Base-by-base conservation (phyloP, 1,140 invertebrate species). In the Sesamia nonagrioides region DNA sequence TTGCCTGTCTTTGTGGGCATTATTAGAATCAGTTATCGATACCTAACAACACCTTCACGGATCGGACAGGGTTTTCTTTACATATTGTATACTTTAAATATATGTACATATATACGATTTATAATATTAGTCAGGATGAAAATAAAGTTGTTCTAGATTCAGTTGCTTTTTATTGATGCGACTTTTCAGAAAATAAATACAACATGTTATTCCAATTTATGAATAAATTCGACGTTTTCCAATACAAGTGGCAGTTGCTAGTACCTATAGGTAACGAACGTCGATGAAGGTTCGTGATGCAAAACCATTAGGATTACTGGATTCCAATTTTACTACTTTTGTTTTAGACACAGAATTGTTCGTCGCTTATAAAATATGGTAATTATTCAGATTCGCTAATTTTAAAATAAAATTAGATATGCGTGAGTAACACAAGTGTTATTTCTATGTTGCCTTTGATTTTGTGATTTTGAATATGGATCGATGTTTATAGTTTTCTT, bases 251-350 rank as follows among this genome's bases (percentile, higher is more conserved):
- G 48, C 37, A 35, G 37, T 71, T 71, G 48, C 27, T 7, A 50
- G 66, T 54, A 71, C 33, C 66, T 50, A 69, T 54, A 71, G 27
- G 68, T 35, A 69, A 52, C 63, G 63, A 48, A 45, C 66, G 66
- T 54, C 68, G 48, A 27, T 54, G 68, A 54, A 71, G 21, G 68
- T 71, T 71, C 68, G 68, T 71, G 68, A 52, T 71, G 68, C 68
- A 71, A 17, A 71, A 71, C 68, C 68, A 71, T 71, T 71, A 71
- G 68, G 66, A 71, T 54, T 54, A 71, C 68, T 71, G 68, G 68
- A 71, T 71, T 71, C 37, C 68, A 71, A 48, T 71, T 71, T 71
- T 71, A 71, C 68, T 71, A 71, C 68, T 71, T 71, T 71, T 71
- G 68, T 71, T 71, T 71, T 37, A 71, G 48, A 54, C 66, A 69